phyloP scores from a whole-genome alignment of 1,140 invertebrate genomes.

The Oncopeltus fasciatus region DNA sequence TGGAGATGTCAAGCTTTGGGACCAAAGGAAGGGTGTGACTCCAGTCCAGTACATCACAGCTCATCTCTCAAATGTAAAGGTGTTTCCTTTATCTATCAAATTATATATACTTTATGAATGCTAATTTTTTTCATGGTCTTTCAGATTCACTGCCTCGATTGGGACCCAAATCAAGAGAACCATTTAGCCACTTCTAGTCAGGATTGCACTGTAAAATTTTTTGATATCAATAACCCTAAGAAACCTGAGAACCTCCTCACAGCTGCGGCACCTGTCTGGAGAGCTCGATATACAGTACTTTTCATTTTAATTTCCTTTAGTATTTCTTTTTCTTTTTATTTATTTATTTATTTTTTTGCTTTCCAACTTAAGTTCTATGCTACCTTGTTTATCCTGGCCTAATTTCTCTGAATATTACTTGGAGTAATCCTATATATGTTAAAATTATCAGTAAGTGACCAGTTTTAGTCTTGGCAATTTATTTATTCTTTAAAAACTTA shows the following conservation, averaged over 20 bases:
- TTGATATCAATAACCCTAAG: constrained; percentile 73
- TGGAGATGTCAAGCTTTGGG: constrained; percentile 90
- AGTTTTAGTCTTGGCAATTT: no score
- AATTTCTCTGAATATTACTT: no score
- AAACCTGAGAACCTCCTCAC: constrained; percentile 67
- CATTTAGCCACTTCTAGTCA: constrained; percentile 84
- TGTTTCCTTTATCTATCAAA: neutral
- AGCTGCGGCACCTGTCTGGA: constrained; percentile 80
- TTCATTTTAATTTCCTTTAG: neutral
- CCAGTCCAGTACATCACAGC: constrained; percentile 87
- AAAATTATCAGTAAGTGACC: no score
- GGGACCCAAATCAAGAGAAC: constrained; percentile 74
- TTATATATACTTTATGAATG: neutral
- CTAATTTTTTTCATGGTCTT: constrained; percentile 15
- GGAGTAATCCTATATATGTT: no score
- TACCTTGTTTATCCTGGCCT: no score
- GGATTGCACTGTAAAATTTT: constrained; percentile 88
- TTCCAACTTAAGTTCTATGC: neutral
- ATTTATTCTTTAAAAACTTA: no score
- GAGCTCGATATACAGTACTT: constrained; percentile 71
- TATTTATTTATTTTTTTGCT: neutral
- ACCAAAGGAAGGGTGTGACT: constrained; percentile 70
- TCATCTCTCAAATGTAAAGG: constrained; percentile 64
- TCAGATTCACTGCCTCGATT: constrained; percentile 82
- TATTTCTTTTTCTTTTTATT: neutral